These are phyloP conservation scores for Gadopsis marmoratus DNA, from an alignment of 2,797 vertebrate genomes.

Conservation along the genomic window DNA sequence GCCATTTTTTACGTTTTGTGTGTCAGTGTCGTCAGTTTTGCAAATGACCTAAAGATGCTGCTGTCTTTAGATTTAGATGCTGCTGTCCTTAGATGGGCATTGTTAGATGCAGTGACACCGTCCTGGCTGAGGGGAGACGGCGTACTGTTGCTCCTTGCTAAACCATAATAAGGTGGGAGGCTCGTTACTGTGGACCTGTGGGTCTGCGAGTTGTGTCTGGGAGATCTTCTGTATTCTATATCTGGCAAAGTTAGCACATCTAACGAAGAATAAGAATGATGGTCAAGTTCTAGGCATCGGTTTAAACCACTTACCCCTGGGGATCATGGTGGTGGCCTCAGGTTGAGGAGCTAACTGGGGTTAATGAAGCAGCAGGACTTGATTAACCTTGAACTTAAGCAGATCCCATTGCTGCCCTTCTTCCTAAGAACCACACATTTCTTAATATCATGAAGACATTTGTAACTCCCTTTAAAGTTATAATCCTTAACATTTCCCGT, in stretches of 20 bases:
- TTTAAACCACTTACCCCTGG: constrained; percentile 12
- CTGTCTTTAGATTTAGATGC: neutral
- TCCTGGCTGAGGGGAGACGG: neutral
- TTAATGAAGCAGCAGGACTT: constrained; percentile 35
- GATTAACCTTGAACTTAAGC: constrained; percentile 16
- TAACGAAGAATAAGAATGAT: neutral
- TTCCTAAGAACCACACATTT: neutral
- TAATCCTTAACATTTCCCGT: neutral
- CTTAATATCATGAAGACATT: neutral
- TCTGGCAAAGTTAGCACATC: neutral
- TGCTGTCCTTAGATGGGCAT: neutral
- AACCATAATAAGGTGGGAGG: neutral
- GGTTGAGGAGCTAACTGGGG: constrained; percentile 11
- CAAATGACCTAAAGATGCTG: neutral
- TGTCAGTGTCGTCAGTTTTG: constrained; percentile 2
- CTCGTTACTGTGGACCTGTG: neutral
- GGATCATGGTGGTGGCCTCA: neutral
- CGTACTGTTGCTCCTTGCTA: neutral
- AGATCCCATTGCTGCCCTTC: neutral
- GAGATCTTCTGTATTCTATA: neutral
- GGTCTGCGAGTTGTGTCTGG: neutral
- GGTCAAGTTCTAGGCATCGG: neutral
- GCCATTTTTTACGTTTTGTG: neutral
- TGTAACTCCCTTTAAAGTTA: neutral
- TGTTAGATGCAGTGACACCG: neutral